These are phyloP conservation scores for Tychaedon coryphoeus DNA, from an alignment of 2,113 vertebrate species.

Conservation along the genomic window DNA sequence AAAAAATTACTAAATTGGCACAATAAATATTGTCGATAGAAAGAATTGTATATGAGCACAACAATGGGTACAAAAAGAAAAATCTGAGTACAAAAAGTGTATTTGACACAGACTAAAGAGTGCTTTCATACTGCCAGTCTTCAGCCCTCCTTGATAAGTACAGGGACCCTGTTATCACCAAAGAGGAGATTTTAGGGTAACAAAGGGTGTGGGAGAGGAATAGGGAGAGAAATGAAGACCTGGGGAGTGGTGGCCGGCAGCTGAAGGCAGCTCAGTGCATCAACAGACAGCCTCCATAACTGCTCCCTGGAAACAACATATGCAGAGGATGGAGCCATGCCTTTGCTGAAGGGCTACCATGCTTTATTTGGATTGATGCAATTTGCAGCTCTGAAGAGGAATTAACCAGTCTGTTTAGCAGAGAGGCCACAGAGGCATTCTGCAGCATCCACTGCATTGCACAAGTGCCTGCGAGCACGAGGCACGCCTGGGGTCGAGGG, in stretches of 20 bases:
- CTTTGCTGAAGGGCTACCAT: not conserved
- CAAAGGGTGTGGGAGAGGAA: not conserved
- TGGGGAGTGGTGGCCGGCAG: not conserved
- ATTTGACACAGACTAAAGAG: not conserved
- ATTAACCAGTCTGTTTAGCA: not conserved
- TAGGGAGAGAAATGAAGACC: not conserved
- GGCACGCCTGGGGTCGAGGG: not conserved
- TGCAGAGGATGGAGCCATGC: not conserved
- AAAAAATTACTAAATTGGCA: not conserved
- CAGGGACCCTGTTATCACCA: not conserved
- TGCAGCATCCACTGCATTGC: not conserved
- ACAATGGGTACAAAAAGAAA: not conserved
- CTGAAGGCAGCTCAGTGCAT: not conserved
- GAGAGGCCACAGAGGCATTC: not conserved
- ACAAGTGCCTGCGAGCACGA: not conserved
- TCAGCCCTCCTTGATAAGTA: not conserved
- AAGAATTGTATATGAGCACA: not conserved
- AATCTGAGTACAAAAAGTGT: not conserved
- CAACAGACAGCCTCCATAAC: not conserved
- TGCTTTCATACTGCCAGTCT: not conserved
- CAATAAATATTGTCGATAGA: not conserved
- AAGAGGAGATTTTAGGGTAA: not conserved
- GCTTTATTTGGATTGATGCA: not conserved
- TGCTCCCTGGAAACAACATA: not conserved
- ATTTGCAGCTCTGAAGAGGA: not conserved